phyloP scores from a whole-genome alignment of 2,888 invertebrate species.

The Yponomeuta plumbellus region DNA sequence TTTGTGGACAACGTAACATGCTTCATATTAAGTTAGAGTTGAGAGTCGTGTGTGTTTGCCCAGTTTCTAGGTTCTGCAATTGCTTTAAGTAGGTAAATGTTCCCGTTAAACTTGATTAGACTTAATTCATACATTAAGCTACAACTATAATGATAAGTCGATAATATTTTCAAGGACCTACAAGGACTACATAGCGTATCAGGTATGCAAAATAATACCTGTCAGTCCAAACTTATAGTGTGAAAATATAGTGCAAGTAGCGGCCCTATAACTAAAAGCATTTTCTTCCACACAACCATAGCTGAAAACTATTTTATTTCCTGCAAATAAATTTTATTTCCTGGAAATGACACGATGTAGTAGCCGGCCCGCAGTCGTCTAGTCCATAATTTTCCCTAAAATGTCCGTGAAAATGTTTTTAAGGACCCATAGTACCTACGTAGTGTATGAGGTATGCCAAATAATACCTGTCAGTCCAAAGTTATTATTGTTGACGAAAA shows the following conservation, averaged over 20 bases:
- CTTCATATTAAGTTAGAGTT: constrained; percentile 56
- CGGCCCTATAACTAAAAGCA: no score
- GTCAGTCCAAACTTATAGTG: no score
- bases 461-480: neutral
- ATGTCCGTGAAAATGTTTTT: no score
- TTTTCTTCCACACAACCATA: neutral
- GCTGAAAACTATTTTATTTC: neutral
- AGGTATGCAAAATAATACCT: no score
- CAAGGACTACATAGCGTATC: no score
- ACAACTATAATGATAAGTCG: neutral
- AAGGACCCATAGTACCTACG: no score
- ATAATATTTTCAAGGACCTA: no score
- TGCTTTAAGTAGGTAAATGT: neutral
- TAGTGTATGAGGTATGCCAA: no score
- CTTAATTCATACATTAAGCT: neutral
- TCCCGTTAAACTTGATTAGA: neutral
- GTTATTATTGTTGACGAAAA: neutral
- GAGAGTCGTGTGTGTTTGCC: constrained; percentile 26
- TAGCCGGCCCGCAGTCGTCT: neutral
- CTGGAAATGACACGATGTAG: neutral
- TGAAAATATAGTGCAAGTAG: no score
- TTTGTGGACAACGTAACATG: constrained; percentile 62
- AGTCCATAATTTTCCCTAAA: neutral
- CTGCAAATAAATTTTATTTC: no score
- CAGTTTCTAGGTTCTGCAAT: neutral